These are phyloP conservation scores for Tachyglossus aculeatus DNA, from an alignment of 2,797 vertebrate genomes.

Conservation along the genomic window DNA sequence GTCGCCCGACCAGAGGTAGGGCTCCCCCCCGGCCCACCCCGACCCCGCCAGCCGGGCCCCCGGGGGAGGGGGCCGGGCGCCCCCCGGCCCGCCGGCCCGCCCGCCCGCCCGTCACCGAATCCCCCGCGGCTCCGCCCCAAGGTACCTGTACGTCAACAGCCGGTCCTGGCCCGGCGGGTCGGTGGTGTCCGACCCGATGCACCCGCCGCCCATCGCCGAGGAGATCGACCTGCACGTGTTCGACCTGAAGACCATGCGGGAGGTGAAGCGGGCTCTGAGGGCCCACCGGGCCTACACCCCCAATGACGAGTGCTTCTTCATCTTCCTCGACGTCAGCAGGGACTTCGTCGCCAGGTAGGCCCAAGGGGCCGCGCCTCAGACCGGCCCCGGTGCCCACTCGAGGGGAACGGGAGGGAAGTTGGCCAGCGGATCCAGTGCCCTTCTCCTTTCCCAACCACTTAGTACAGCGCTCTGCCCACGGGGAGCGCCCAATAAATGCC, in stretches of 20 bases:
- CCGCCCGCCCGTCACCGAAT: not conserved
- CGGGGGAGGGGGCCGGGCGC: accelerated
- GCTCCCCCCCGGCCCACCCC: accelerated
- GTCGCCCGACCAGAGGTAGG: conserved; percentile 94
- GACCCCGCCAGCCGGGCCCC: not conserved
- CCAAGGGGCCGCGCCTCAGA: not conserved
- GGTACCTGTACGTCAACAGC: conserved; percentile 96
- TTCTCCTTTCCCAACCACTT: not conserved
- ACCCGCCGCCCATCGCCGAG: conserved; percentile 92
- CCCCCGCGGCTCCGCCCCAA: conserved; percentile 52
- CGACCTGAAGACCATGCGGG: conserved; percentile 91
- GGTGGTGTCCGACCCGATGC: conserved; percentile 92
- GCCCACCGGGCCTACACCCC: conserved; percentile 95
- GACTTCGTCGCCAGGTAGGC: conserved; percentile 95
- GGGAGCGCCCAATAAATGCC: too few relatives aligned
- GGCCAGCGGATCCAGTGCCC: not conserved
- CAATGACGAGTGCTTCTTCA: conserved; percentile 96
- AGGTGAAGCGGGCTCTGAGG: conserved; percentile 88
- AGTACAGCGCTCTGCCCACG: too few relatives aligned
- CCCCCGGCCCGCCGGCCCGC: too few relatives aligned
- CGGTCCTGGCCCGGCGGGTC: conserved; percentile 92
- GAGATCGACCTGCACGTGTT: conserved; percentile 96
- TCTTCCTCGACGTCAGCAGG: conserved; percentile 95
- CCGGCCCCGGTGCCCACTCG: not conserved
- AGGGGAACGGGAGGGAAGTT: not conserved